Evolutionary conservation across 2,113 vertebrate species (phyloP).

Genomic region (Sinocyclocheilus anophthalmus): DNA sequence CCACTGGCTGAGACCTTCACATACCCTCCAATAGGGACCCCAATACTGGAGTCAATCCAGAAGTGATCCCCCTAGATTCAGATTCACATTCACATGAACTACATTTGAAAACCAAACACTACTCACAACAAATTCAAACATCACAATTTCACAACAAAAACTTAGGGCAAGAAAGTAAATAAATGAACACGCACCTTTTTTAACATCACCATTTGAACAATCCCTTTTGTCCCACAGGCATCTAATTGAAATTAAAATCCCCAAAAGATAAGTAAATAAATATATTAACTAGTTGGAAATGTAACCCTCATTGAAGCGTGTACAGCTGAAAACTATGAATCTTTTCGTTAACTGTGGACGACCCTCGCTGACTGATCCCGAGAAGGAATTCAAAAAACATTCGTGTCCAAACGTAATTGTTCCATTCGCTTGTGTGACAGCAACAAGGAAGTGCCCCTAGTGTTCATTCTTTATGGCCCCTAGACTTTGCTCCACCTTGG

Average conservation of each 20-base stretch:
- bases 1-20: slow-evolving; percentile 80
- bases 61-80: slow-evolving; percentile 87
- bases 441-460: slow-evolving; percentile 51
- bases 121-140: not conserved
- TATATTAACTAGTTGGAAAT: not conserved
- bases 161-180: not conserved
- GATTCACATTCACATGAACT: not conserved
- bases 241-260: not conserved
- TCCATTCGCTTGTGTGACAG: slow-evolving; percentile 6
- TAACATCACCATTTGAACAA: slow-evolving; percentile 39
- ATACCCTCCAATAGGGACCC: slow-evolving; percentile 84
- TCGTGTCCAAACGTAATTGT: not conserved
- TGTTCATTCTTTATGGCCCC: slow-evolving; percentile 68
- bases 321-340: not conserved
- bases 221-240: not conserved
- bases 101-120: not conserved
- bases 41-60: slow-evolving; percentile 80
- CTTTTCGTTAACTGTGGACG: not conserved
- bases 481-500: slow-evolving; percentile 71
- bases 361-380: not conserved
- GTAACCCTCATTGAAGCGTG: not conserved
- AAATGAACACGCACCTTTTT: slow-evolving; percentile 39
- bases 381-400: not conserved
- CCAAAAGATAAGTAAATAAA: not conserved
- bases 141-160: not conserved